phyloP scores from a whole-genome alignment of 53 echinoderm and acorn worm genomes.

The Hippasteria phrygiana region DNA sequence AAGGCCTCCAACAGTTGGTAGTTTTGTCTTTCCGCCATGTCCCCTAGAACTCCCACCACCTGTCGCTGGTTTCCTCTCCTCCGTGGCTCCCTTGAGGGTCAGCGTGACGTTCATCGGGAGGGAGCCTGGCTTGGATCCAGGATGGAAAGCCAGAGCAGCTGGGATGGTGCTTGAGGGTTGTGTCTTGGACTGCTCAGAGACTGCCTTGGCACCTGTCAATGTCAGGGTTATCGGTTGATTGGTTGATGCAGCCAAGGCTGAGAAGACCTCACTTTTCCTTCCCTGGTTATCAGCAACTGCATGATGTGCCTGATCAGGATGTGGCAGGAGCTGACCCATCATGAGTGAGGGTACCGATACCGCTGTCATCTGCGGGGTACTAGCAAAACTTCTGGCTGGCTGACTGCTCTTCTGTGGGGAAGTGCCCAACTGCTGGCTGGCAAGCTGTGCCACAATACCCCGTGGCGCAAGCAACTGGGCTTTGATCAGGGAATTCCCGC shows the following conservation, averaged over 20 bases:
- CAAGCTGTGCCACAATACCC: conserved; percentile 41
- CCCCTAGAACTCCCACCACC: not conserved
- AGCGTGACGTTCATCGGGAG: conserved; percentile 56
- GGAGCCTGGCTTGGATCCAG: conserved; percentile 14
- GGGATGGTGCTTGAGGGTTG: conserved; percentile 35
- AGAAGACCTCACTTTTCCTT: not conserved
- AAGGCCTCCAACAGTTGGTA: conserved; percentile 64
- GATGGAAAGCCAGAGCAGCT: conserved; percentile 50
- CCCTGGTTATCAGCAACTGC: not conserved
- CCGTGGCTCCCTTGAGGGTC: conserved; percentile 53
- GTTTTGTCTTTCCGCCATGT: conserved; percentile 32
- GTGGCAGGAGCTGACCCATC: conserved; percentile 45
- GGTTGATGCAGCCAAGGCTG: conserved; percentile 2
- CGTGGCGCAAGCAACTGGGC: conserved; percentile 80
- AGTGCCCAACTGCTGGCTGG: conserved; percentile 24
- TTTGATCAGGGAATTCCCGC: conserved; percentile 76
- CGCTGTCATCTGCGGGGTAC: conserved; percentile 12
- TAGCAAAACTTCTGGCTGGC: not conserved
- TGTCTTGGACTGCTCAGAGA: conserved; percentile 37
- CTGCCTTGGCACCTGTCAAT: conserved; percentile 26
- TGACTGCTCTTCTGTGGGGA: conserved; percentile 6
- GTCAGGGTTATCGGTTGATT: conserved; percentile 52
- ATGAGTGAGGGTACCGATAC: conserved; percentile 23
- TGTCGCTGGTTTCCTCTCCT: not conserved
- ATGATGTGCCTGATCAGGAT: conserved; percentile 19